Evolutionary conservation across 92 coral and sea anemone genomes (phyloP).

Genomic region (Paragorgia papillata): DNA sequence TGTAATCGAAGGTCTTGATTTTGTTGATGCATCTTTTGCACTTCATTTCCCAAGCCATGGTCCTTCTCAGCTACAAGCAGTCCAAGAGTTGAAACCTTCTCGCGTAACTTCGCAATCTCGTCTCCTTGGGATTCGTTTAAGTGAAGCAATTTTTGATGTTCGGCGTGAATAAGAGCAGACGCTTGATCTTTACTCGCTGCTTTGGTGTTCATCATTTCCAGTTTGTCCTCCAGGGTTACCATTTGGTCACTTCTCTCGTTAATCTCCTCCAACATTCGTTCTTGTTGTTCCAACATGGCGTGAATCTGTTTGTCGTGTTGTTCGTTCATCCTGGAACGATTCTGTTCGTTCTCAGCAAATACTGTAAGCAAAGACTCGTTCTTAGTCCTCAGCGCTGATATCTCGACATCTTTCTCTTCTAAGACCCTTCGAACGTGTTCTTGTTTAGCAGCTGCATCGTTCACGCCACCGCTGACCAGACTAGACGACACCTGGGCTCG

Average conservation of each 20-base stretch:
- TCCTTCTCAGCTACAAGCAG: constrained; percentile 78
- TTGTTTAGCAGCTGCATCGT: constrained; percentile 60
- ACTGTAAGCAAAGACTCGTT: constrained; percentile 83
- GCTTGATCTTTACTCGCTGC: constrained; percentile 92
- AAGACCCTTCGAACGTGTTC: constrained; percentile 68
- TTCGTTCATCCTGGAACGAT: constrained; percentile 56
- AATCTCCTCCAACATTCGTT: constrained; percentile 69
- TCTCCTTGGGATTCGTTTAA: constrained; percentile 92
- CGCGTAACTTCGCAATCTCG: constrained; percentile 88
- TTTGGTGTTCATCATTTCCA: constrained; percentile 85
- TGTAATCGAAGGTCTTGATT: constrained; percentile 61
- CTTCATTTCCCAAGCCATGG: constrained; percentile 52
- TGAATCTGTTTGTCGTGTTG: constrained; percentile 73
- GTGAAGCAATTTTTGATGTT: constrained; percentile 82
- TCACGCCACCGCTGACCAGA: constrained; percentile 41
- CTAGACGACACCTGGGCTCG: constrained; percentile 50
- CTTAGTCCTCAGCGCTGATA: constrained; percentile 83
- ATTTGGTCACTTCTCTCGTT: constrained; percentile 80
- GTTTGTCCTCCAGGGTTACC: constrained; percentile 68
- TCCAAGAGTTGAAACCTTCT: constrained; percentile 60
- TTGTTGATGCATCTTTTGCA: constrained; percentile 59
- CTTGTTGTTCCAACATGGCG: constrained; percentile 71
- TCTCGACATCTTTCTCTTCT: constrained; percentile 89
- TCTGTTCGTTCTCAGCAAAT: constrained; percentile 78
- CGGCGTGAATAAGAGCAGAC: constrained; percentile 76